Evolutionary conservation across 2,113 vertebrate species (phyloP).

Genomic region (Corythornis vintsioides): DNA sequence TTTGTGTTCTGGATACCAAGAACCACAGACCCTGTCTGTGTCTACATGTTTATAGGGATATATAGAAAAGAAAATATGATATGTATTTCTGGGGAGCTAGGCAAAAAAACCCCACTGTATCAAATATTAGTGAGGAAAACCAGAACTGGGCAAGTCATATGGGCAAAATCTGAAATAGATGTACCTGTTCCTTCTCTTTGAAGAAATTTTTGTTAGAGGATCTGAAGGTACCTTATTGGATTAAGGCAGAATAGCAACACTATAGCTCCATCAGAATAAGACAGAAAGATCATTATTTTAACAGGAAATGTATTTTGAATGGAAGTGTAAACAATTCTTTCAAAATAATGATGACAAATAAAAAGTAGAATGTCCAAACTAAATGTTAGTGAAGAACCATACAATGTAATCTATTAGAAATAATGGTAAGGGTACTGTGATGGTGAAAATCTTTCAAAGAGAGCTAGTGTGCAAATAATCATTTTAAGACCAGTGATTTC

Average conservation of each 20-base stretch:
- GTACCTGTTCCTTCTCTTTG: neutral
- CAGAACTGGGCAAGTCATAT: neutral
- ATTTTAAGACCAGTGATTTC: neutral
- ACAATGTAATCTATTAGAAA: neutral
- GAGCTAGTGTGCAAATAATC: neutral
- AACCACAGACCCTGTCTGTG: neutral
- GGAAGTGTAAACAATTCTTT: neutral
- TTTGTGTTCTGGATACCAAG: neutral
- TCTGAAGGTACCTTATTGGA: neutral
- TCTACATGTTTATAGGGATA: neutral
- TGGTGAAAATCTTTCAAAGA: neutral
- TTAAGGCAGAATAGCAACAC: neutral
- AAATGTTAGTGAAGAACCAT: neutral
- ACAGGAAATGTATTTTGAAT: neutral
- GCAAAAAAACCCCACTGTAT: neutral
- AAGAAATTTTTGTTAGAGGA: neutral
- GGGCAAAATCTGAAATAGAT: neutral
- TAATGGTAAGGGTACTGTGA: neutral
- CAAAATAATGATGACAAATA: neutral
- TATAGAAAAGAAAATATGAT: neutral
- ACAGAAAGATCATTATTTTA: neutral
- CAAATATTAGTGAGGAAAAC: neutral
- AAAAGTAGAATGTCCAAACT: neutral
- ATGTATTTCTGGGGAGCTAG: neutral
- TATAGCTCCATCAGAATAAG: neutral